These are phyloP conservation scores for Toxotes jaculatrix DNA, from an alignment of 2,113 vertebrate species.

Conservation along the genomic window DNA sequence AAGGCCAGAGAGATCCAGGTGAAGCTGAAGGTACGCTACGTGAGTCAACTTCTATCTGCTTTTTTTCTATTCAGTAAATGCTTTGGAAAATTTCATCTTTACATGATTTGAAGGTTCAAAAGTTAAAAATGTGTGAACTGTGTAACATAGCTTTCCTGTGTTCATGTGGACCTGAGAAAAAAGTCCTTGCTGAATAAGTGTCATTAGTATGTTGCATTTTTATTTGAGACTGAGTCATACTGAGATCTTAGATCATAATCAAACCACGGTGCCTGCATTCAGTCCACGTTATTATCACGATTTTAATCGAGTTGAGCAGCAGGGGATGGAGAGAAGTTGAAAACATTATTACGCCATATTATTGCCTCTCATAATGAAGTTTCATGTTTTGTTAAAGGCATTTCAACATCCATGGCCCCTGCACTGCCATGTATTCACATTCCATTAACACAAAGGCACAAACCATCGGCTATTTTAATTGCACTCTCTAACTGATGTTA, in stretches of 20 bases:
- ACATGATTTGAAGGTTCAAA: background rate
- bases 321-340: slow-evolving; percentile 30
- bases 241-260: slow-evolving; percentile 28
- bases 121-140: background rate
- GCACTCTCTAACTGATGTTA: slow-evolving; percentile 47
- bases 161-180: background rate
- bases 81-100: background rate
- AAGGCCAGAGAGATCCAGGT: slow-evolving; percentile 98
- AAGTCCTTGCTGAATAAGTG: background rate
- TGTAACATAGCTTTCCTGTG: background rate
- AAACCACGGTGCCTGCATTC: slow-evolving; percentile 10
- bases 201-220: slow-evolving; percentile 7
- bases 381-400: slow-evolving; percentile 45
- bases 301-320: slow-evolving; percentile 24
- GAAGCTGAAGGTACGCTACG: slow-evolving; percentile 95
- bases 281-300: background rate
- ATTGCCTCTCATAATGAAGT: slow-evolving; percentile 37
- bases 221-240: background rate
- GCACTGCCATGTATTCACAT: slow-evolving; percentile 42
- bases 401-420: slow-evolving; percentile 18
- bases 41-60: slow-evolving; percentile 72
- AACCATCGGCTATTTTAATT: slow-evolving; percentile 63
- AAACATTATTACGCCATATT: slow-evolving; percentile 33
- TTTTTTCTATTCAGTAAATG: slow-evolving; percentile 22
- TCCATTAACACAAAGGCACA: slow-evolving; percentile 49